Conservation (phyloP, 2,888 invertebrate species). For the Xestia sexstrigata region DNA sequence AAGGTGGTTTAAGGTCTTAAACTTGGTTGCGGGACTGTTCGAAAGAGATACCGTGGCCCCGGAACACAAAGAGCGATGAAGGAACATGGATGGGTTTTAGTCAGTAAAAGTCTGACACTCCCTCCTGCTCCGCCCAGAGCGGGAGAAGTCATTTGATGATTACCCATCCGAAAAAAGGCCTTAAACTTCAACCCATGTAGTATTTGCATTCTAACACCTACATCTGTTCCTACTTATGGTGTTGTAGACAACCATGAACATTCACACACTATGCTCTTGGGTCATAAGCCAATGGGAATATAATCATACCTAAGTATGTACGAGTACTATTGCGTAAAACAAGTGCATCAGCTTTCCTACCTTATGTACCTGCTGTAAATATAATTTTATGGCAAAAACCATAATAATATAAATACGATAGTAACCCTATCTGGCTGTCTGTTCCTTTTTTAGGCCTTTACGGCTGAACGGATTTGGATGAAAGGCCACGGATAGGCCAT, state of each 20-base stretch:
- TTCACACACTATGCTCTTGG: neutral
- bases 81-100: too few relatives aligned
- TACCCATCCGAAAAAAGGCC: too few relatives aligned
- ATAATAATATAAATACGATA: neutral
- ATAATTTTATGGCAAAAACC: constrained; percentile 10
- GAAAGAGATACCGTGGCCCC: too few relatives aligned
- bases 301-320: neutral
- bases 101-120: too few relatives aligned
- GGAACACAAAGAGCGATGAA: too few relatives aligned
- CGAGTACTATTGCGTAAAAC: constrained; percentile 10
- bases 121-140: too few relatives aligned
- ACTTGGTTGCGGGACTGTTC: too few relatives aligned
- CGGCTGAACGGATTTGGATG: neutral
- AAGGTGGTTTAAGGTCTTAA: too few relatives aligned
- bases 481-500: neutral
- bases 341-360: constrained; percentile 18
- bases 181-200: neutral
- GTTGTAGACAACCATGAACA: constrained; percentile 20
- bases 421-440: neutral
- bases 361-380: neutral
- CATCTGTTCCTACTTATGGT: neutral
- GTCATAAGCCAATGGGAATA: constrained; percentile 30
- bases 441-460: neutral
- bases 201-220: neutral
- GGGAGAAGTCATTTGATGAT: too few relatives aligned